Base-by-base conservation (phyloP, 2,888 invertebrate genomes). In the Amphimallon solstitiale region DNA sequence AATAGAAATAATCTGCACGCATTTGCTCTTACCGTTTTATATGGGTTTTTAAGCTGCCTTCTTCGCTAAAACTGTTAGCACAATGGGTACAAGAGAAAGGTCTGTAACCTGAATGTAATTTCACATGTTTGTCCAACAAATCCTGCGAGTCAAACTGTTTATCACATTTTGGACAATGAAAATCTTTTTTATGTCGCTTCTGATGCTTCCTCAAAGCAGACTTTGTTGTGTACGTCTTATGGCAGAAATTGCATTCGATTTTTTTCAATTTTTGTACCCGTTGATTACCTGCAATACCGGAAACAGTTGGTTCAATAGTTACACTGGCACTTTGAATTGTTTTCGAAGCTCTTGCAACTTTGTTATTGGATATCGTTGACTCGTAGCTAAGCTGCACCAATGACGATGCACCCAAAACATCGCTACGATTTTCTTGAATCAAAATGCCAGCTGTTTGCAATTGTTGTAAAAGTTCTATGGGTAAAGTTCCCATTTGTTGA, bases 91-190 rank as follows among this genome's bases (percentile, higher is more conserved):
- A 90, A 2, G 80, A 78, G 75, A 84, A 85, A 0, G 88, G 87
- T 46, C 86, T 82, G 66, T 86, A 83, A 3, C 85, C 86, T 0
- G 83, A 83, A 78, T 90, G 89, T 67, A 84, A 84, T 61, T 85
- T 85, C 73, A 85, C 82, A 76, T 90, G 90, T 69, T 86, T 85
- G 62, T 85, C 83, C 34, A 90, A 79, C 0, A 88, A 85, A 21
- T 86, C 87, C 70, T 86, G 86, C 71, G 88, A 88, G 54, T 85
- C 85, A 73, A 89, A 90, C 1, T 85, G 84, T 75, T 86, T 87
- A 3, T 81, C 78, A 76, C 90, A 90, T 17, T 84, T 76, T 9
- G 77, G 74, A 74, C 89, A 90, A 23, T 84, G 82, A 77, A 84
- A 88, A 1, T 87, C 87, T 5, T 86, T 86, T 1, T 87, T 87